phyloP scores from a whole-genome alignment of 2,113 vertebrate genomes.

The Trogon melanurus region DNA sequence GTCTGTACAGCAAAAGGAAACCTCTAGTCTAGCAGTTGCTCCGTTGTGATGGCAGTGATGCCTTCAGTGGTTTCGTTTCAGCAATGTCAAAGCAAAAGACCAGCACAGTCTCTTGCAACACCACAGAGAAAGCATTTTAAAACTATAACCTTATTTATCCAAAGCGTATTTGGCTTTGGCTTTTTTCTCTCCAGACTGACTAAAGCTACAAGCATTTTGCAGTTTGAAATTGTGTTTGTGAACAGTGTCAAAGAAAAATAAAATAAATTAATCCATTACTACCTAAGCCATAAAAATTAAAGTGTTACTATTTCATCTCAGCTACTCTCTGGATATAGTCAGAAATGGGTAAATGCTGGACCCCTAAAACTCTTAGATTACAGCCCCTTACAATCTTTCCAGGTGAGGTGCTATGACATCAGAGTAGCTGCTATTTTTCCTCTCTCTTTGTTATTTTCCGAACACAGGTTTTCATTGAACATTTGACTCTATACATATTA shows the following conservation, averaged over 20 bases:
- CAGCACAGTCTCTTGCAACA: too few relatives aligned
- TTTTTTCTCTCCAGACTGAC: background rate
- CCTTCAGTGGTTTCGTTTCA: too few relatives aligned
- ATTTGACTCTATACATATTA: constrained; percentile 17
- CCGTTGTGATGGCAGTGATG: too few relatives aligned
- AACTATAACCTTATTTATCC: background rate
- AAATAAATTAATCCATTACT: background rate
- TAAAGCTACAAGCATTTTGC: background rate
- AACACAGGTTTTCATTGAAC: background rate
- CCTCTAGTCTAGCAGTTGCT: too few relatives aligned
- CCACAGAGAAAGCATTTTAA: background rate
- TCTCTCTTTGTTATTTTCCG: background rate
- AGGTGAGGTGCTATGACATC: background rate
- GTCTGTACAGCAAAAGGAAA: too few relatives aligned
- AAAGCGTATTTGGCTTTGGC: background rate
- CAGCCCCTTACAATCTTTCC: background rate
- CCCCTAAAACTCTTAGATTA: background rate
- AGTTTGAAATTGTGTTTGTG: background rate
- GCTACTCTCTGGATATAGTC: background rate
- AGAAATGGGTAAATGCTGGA: background rate
- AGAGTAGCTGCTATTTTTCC: background rate
- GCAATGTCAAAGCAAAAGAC: too few relatives aligned
- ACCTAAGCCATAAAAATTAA: background rate
- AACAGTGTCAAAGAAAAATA: background rate
- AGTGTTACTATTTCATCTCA: background rate